phyloP scores from a whole-genome alignment of 2,113 vertebrate species.

The Nesoenas mayeri region DNA sequence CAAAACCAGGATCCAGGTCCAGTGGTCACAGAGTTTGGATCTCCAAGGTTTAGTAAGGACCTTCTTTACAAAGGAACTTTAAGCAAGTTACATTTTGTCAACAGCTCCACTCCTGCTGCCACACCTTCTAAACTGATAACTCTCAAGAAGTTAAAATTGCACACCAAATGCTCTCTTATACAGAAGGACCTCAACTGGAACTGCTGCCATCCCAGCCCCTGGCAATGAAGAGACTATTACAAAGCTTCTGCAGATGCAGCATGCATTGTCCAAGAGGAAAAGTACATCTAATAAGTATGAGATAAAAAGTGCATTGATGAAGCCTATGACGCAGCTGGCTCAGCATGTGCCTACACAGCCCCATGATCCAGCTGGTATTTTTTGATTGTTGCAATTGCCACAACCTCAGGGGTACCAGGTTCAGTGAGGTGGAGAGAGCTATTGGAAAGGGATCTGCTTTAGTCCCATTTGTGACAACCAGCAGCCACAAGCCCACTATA shows the following conservation, averaged over 20 bases:
- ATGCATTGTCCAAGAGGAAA: background rate
- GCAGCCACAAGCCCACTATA: background rate
- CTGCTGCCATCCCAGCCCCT: background rate
- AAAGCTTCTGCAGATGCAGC: conserved; percentile 2
- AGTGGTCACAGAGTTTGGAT: background rate
- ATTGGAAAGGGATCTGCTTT: background rate
- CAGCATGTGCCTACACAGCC: background rate
- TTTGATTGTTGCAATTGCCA: background rate
- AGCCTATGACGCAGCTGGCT: background rate
- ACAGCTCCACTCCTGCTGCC: background rate
- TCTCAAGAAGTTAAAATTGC: background rate
- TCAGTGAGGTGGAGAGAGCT: background rate
- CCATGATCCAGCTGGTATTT: background rate
- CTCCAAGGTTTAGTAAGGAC: background rate
- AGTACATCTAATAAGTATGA: background rate
- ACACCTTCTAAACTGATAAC: background rate
- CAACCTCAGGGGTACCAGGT: background rate
- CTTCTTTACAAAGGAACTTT: background rate
- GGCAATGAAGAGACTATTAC: background rate
- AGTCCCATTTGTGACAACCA: background rate
- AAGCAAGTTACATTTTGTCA: background rate
- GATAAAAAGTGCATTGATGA: background rate
- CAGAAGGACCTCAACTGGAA: background rate
- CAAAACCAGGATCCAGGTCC: background rate
- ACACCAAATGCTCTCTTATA: background rate